Evolutionary conservation across 2,888 invertebrate genomes (phyloP), one percentile per base, ranked within the genome.

Genomic region (Chironomus tentans): DNA sequence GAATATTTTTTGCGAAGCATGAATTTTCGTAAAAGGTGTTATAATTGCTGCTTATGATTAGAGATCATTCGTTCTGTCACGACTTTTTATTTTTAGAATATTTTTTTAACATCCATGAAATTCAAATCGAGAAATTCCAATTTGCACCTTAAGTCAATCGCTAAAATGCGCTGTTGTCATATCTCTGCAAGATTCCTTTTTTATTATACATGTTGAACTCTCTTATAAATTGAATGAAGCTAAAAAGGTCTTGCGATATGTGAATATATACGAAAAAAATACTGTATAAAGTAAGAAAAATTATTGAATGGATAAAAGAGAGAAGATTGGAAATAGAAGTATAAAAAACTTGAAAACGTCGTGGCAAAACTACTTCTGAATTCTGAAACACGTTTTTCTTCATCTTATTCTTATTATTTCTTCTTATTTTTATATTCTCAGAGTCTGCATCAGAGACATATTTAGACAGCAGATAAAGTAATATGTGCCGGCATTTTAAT

Each of bases 361-460:
- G 65, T 65, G 65, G 65, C 65, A 65, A 24, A 65, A 65, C 65
- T 65, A 65, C 65, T 65, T 65, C 65, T 24, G 65, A 21, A 24
- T 65, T 65, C 65, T 65, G 65, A 65, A 65, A 65, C 65, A 65
- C 21, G 65, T 65, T 65, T 65, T 65, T 21, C 65, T 65, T 65
- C 65, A 21, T 65, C 21, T 65, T 65, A 24, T 56, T 56, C 4
- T 56, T 18, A 56, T 56, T 18, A 7, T 18, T 15, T n/a, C 50
- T 56, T 56, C 56, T 65, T 15, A n/a, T 56, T 56, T 15, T 65
- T 22, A 13, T 22, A 65, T 24, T 65, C 22, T 6, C 22, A 24
- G 65, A 65, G 65, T 65, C 65, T 65, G 65, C 65, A 21, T 5
- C 13, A 24, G 65, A 21, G 65, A 65, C 65, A 24, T 65, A 65